Percentiles rank a stretch among this genome's conserved stretches.
Evolutionary conservation across 2,888 invertebrate genomes (phyloP).

Genomic region (Lasioglossum vierecki): DNA sequence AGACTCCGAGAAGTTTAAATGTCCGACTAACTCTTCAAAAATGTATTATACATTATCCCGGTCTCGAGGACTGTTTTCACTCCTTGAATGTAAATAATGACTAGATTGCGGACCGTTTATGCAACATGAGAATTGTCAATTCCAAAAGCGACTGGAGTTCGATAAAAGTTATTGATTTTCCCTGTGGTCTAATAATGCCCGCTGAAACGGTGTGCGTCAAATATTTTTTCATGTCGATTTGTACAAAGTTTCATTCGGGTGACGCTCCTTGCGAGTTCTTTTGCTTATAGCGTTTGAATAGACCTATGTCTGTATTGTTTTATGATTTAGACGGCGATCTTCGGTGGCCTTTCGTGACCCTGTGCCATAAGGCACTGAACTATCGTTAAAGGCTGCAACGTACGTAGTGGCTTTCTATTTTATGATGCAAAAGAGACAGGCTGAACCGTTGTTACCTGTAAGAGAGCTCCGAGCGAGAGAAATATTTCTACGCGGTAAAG

Average conservation of each 20-base stretch:
- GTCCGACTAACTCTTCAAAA: not conserved
- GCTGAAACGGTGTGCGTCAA: not conserved
- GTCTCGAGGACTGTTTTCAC: not conserved
- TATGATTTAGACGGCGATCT: conserved; percentile 8
- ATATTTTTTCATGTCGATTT: not conserved
- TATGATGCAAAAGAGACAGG: conserved; percentile 3
- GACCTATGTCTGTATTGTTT: not conserved
- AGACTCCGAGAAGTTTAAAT: not conserved
- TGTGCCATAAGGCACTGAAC: not conserved
- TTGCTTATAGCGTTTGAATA: conserved; percentile 1
- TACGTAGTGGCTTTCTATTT: conserved; percentile 12
- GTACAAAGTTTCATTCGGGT: not conserved
- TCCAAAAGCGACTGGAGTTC: not conserved
- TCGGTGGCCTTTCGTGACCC: not conserved
- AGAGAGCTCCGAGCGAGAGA: not conserved
- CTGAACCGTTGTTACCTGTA: not conserved
- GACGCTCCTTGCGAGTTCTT: not conserved
- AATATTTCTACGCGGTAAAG: conserved; percentile 13
- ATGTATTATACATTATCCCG: not conserved
- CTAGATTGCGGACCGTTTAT: not conserved
- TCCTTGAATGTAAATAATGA: not conserved
- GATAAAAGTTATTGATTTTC: not conserved
- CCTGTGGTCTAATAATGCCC: not conserved
- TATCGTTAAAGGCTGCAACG: conserved; percentile 5
- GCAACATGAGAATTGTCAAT: not conserved